Percentiles rank a stretch among this genome's conserved stretches.
These are phyloP conservation scores for Petaurus breviceps DNA, from an alignment of 2,113 vertebrate genomes.

Conservation along the genomic window DNA sequence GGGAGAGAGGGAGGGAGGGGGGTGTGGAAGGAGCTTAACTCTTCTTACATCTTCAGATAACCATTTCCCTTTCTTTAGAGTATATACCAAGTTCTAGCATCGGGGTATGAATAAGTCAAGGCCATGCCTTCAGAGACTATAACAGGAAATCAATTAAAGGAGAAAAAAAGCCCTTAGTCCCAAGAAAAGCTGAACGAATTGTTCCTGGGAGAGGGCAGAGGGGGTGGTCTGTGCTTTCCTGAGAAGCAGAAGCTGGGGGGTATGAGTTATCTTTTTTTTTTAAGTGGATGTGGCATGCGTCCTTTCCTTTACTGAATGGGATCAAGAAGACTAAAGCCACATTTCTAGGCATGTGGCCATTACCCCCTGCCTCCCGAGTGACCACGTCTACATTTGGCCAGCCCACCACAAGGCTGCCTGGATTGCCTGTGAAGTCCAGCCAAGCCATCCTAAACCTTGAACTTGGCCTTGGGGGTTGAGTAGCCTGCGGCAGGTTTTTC, in stretches of 20 bases:
- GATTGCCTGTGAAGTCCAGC: not conserved
- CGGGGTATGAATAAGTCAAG: not conserved
- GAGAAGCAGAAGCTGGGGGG: not conserved
- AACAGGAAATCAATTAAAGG: not conserved
- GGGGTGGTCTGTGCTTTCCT: no score
- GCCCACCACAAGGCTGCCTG: not conserved
- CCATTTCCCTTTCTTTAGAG: not conserved
- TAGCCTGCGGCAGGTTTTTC: not conserved
- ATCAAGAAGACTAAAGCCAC: not conserved
- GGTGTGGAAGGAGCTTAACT: not conserved
- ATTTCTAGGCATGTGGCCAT: not conserved
- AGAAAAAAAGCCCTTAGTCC: not conserved
- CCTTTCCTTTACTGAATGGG: not conserved
- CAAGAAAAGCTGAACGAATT: not conserved
- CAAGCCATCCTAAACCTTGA: conserved; percentile 1
- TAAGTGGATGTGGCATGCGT: no score
- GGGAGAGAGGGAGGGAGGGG: not conserved
- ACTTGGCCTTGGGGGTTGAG: not conserved
- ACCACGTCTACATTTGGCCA: not conserved
- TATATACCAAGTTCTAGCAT: not conserved
- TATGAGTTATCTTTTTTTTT: not conserved
- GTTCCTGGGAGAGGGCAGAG: not conserved
- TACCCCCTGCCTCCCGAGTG: not conserved
- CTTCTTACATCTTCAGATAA: not conserved
- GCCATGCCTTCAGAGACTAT: not conserved